phyloP scores from a whole-genome alignment of 2,888 invertebrate species.

The Prenolepis imparis region DNA sequence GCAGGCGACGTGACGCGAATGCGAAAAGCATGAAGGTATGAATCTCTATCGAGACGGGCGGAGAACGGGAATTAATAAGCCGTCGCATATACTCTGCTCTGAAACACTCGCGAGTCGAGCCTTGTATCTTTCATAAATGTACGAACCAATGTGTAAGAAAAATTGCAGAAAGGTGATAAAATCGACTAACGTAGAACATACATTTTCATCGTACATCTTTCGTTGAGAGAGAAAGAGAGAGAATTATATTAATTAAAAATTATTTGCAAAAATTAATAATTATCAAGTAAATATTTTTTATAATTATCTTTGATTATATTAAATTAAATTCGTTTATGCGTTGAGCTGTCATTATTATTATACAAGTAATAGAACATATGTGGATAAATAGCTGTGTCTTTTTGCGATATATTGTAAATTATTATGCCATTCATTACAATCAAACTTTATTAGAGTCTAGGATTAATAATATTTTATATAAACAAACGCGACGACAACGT shows the following conservation, averaged over 20 bases:
- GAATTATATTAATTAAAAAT: neutral
- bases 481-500: neutral
- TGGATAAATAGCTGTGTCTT: neutral
- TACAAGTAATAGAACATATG: neutral
- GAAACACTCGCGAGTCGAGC: neutral
- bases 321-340: no score
- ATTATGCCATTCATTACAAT: neutral
- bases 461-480: neutral
- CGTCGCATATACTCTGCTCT: neutral
- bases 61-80: constrained; percentile 39
- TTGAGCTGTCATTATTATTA: neutral
- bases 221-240: neutral
- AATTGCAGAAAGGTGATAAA: neutral
- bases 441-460: neutral
- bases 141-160: constrained; percentile 30
- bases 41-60: constrained; percentile 51
- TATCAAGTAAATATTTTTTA: no score
- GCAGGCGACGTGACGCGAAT: constrained; percentile 55
- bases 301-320: no score
- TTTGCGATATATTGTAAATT: neutral
- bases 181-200: no score
- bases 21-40: constrained; percentile 43
- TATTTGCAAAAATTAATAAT: no score
- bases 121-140: neutral
- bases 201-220: neutral